A percentile compares a stretch with the other conserved stretches of the same genome.
Conservation (phyloP, 2,113 vertebrate species). For the Oreochromis niloticus region DNA sequence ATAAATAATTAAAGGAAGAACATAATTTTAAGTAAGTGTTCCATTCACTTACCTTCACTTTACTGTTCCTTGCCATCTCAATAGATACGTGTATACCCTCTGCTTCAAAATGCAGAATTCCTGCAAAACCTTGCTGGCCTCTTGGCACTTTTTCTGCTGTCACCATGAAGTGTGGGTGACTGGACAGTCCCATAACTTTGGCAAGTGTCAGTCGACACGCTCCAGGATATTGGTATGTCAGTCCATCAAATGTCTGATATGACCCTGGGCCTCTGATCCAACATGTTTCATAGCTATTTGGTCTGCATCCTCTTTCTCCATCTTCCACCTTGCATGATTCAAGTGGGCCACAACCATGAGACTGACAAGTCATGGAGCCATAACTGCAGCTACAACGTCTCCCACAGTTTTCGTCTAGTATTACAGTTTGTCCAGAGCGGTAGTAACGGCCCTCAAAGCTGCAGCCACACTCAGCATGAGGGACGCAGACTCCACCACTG, state of each 20-base stretch:
- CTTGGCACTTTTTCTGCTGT: slow-evolving; percentile 45
- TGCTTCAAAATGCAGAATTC: slow-evolving; percentile 27
- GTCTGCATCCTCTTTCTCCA: slow-evolving; percentile 45
- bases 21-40: no score
- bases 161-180: slow-evolving; percentile 22
- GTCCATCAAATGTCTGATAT: slow-evolving; percentile 61
- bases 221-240: slow-evolving; percentile 51
- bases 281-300: slow-evolving; percentile 32
- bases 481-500: slow-evolving; percentile 46
- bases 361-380: no score
- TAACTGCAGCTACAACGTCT: no score
- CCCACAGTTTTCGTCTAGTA: no score
- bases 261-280: slow-evolving; percentile 39
- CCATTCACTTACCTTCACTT: no score
- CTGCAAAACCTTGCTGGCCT: slow-evolving; percentile 16
- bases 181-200: slow-evolving; percentile 11
- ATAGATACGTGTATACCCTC: slow-evolving; percentile 32
- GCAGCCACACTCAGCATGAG: slow-evolving; percentile 58
- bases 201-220: slow-evolving; percentile 49
- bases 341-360: slow-evolving; percentile 12
- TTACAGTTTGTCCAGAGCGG: no score
- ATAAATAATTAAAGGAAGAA: no score
- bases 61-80: neutral
- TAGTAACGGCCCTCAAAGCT: slow-evolving; percentile 48
- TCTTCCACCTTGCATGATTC: slow-evolving; percentile 20